Evolutionary conservation across 2,113 vertebrate genomes (phyloP), one percentile per base, ranked within the genome.

Genomic region (Anoura caudifer): DNA sequence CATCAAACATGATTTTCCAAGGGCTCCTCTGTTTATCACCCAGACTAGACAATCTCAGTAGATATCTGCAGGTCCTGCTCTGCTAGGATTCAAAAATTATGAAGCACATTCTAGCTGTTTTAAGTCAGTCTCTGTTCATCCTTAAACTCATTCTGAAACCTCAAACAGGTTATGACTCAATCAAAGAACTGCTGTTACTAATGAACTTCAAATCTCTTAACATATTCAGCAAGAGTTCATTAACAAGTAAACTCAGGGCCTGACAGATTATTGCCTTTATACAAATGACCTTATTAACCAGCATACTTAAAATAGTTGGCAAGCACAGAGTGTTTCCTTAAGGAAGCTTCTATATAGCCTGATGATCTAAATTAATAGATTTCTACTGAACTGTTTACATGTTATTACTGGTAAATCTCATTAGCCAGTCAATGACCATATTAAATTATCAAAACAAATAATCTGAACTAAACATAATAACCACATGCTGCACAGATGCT

Each of bases 321-420:
- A 94, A 52, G 73, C 52, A 75, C 7, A 14, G 41, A 95, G 14
- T 1, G 1, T 65, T 90, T 95, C 38, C 56, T 90, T 86, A 85
- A 70, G 56, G 43, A 91, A 97, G 38, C 70, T 61, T 82, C 65
- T 94, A 31, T 1, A 63, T 69, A 94, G 96, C 45, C 36, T 52
- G 56, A 75, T 79, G 69, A 82, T 86, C 63, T 90, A 95, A 97
- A 96, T 91, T 45, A 86, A 94, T 70, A 96, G 87, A 84, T 87
- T 95, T 92, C 61, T 73, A 59, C 56, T 73, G 43, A 93, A 65
- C 12, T 70, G 82, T 73, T 94, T 81, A 50, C 45, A 77, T 86
- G 79, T 85, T 87, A 95, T 95, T 95, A 85, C 33, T 80, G 33
- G 69, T 36, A 91, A 97, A 91, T 75, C 73, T 95, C 84, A 97